These are phyloP conservation scores for Brachyptera risi DNA, from an alignment of 2,888 invertebrate species.

Conservation along the genomic window DNA sequence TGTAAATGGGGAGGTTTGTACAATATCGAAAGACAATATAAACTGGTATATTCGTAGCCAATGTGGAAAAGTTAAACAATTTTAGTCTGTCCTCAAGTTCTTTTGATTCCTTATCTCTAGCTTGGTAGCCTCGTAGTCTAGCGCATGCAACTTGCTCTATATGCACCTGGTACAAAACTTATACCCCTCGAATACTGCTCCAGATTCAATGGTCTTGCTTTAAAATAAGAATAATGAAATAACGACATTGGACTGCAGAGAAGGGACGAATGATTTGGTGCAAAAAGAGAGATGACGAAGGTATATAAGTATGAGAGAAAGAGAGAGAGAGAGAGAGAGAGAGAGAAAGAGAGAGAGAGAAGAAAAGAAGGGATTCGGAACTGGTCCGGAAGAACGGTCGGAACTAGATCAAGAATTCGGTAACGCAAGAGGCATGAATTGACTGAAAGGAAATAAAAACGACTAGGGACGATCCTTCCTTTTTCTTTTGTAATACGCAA, in stretches of 20 bases:
- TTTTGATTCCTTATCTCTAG: constrained; percentile 19
- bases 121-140: neutral
- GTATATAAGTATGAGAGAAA: neutral
- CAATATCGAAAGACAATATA: neutral
- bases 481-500: constrained; percentile 15
- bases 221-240: constrained; percentile 22
- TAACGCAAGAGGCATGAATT: constrained; percentile 12
- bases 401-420: constrained; percentile 24
- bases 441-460: constrained; percentile 21
- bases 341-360: constrained; percentile 15
- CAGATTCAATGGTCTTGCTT: constrained; percentile 20
- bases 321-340: constrained; percentile 3
- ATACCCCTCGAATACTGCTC: constrained; percentile 7
- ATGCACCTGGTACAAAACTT: constrained; percentile 8
- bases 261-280: constrained; percentile 11
- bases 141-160: neutral
- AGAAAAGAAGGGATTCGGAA: constrained; percentile 20
- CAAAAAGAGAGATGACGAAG: constrained; percentile 20
- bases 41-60: neutral
- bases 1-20: constrained; percentile 10
- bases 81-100: constrained; percentile 3
- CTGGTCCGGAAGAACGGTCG: constrained; percentile 30
- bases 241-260: constrained; percentile 17
- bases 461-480: constrained; percentile 16
- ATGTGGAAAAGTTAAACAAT: constrained; percentile 8